phyloP scores from a whole-genome alignment of 1,140 invertebrate genomes.

The Cotesia chilonis region DNA sequence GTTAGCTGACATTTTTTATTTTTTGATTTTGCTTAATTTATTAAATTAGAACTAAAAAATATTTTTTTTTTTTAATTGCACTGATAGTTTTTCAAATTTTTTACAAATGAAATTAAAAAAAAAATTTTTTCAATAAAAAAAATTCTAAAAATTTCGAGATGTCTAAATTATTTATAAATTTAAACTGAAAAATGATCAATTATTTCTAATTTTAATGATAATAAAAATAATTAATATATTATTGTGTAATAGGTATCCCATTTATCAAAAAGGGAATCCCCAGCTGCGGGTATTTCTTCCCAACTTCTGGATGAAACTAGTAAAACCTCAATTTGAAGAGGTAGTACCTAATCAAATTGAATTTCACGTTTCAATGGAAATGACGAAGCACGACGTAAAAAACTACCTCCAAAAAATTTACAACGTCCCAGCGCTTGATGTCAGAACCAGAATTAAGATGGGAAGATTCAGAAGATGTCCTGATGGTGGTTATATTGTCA shows the following conservation, averaged over 20 bases:
- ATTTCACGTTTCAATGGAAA: slow-evolving; percentile 86
- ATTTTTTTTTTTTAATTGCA: too few species aligned
- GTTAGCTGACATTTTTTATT: too few species aligned
- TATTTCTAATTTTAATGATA: too few species aligned
- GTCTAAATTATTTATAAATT: slow-evolving; percentile 21
- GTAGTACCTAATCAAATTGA: slow-evolving; percentile 76
- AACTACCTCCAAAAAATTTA: slow-evolving; percentile 97
- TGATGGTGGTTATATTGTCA: slow-evolving; percentile 72
- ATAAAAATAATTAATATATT: too few species aligned
- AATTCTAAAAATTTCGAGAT: slow-evolving; percentile 10
- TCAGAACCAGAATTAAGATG: slow-evolving; percentile 76
- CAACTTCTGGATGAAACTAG: slow-evolving; percentile 94
- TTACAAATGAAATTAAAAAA: not conserved
- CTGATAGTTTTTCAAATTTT: not conserved
- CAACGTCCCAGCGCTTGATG: slow-evolving; percentile 77
- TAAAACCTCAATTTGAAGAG: slow-evolving; percentile 72
- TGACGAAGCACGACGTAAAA: slow-evolving; percentile 85
- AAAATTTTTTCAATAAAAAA: slow-evolving; percentile 29
- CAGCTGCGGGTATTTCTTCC: slow-evolving; percentile 89
- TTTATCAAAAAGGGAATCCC: slow-evolving; percentile 89
- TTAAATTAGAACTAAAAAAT: too few species aligned
- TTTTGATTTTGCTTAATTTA: too few species aligned
- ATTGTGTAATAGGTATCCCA: slow-evolving; percentile 74
- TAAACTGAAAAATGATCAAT: too few species aligned
- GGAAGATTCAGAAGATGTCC: slow-evolving; percentile 68